Base-by-base conservation (phyloP, 2,797 vertebrate species). In the Tauraco hartlaubi region DNA sequence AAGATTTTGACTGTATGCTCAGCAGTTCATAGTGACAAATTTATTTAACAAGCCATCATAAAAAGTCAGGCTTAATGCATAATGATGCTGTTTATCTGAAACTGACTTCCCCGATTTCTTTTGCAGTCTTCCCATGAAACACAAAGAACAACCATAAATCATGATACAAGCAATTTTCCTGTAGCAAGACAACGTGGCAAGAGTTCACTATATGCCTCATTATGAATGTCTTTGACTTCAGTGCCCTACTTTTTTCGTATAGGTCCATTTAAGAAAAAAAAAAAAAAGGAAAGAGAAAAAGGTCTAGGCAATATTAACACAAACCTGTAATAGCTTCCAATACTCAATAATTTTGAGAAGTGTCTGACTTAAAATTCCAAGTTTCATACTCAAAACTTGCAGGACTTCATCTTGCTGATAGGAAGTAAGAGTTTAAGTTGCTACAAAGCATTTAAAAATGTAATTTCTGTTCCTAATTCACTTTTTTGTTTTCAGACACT, bases 31-130 rank as follows among this genome's bases (percentile, higher is more conserved):
- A 21, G 46, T 71, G 91, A 67, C 52, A 91, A 85, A 76, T 75
- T 79, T 28, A 68, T 91, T 92, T 95, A 84, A 89, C 28, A 78
- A 88, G n/a, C 59, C 48, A 49, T 63, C 68, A 0, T 29, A 49
- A 92, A 85, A 66, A 72, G 12, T 28, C 17, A 64, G 66, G 29
- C 77, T 97, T 95, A 92, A 83, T 63, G 12, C 25, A 15, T 73
- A 84, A 73, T 72, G 22, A 3, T 75, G 63, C 66, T 72, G 61
- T 90, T 94, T 89, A 69, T 84, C 92, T 96, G 91, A 77, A 92
- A 96, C 81, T 91, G 74, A n/a, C 96, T 96, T 92, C 61, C 35
- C 76, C 95, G 66, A 61, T 95, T 96, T 96, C 63, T 96, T 97
- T 95, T 92, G 66, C 92, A 93, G 72, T 86, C 75, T 93, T 97